Base-by-base conservation (phyloP, 2,888 invertebrate species). In the Diarsia mendica region DNA sequence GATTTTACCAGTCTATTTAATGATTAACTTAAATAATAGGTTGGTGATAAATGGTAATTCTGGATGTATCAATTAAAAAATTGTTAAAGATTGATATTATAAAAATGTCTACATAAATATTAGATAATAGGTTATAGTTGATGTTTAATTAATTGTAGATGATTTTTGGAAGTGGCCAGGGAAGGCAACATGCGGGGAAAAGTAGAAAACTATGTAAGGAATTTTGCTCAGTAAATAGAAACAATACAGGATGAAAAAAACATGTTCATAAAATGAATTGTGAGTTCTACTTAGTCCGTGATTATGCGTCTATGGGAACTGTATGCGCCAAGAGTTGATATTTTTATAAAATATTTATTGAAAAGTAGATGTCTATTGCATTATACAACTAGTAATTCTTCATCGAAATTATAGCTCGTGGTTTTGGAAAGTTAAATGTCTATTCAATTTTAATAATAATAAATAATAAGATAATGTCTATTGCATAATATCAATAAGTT, bases 251-350 rank as follows among this genome's bases (percentile, higher is more conserved):
- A 28, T 33, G 28, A 33, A 13, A 60, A 46, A 28, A 44, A 3
- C n/a, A 44, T 8, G 28, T 58, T 77, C 28, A 67, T 67, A 15
- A 28, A 79, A 72, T 79, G 63, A 79, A 72, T 72, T 46, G n/a
- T 44, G 15, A 63, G n/a, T 13, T 15, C 39, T 63, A n/a, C 6
- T 61, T 10, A 13, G 63, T 44, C 39, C 10, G 63, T 44, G 39
- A 53, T 46, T 20, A 20, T 18, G 15, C 15, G 33, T 44, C 18
- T 58, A 71, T 9, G n/a, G n/a, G 20, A 74, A 61, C 53, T 49
- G 39, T 28, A n/a, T 44, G 53, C 44, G 46, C 73, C 74, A 66
- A 66, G 49, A 46, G 33, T 23, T 23, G 39, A 53, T 55, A 51
- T 61, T 64, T 75, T 78, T 61, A 6, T 53, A 53, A 77, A 60